Conservation (phyloP, 1,140 invertebrate species). For the Drosophila malerkotliana region DNA sequence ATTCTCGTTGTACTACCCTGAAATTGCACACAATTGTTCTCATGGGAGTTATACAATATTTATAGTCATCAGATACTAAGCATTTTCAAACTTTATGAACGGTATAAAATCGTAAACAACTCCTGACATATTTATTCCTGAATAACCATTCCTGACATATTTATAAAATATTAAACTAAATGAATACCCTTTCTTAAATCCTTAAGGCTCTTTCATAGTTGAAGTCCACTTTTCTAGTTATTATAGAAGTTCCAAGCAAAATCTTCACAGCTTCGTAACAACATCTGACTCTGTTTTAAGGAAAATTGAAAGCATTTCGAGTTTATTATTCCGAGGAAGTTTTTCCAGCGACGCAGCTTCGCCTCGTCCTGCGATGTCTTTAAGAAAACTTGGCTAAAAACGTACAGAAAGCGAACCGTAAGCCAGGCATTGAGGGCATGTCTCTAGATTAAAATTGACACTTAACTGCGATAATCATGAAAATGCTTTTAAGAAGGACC, state of each 20-base stretch:
- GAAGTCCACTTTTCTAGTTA: neutral
- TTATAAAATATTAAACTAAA: no score
- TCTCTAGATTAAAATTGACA: constrained; percentile 72
- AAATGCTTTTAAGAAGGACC: constrained; percentile 68
- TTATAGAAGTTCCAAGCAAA: neutral
- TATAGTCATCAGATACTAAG: no score
- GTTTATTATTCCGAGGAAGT: neutral
- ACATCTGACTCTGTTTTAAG: neutral
- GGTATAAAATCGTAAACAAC: no score
- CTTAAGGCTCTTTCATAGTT: neutral
- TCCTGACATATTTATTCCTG: no score
- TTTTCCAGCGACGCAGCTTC: neutral
- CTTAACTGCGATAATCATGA: constrained; percentile 69
- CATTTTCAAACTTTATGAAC: no score
- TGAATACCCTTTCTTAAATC: neutral
- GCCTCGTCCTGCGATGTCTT: neutral
- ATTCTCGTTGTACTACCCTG: no score
- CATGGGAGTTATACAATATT: no score
- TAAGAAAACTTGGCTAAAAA: neutral
- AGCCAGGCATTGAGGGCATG: constrained; percentile 19
- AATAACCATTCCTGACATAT: no score
- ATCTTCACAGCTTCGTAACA: neutral
- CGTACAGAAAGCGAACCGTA: neutral
- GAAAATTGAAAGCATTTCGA: neutral
- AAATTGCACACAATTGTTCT: no score